A percentile compares a stretch with the other conserved stretches of the same genome.
Conservation (phyloP, 2,797 vertebrate species). For the Pantherophis vulpinus region DNA sequence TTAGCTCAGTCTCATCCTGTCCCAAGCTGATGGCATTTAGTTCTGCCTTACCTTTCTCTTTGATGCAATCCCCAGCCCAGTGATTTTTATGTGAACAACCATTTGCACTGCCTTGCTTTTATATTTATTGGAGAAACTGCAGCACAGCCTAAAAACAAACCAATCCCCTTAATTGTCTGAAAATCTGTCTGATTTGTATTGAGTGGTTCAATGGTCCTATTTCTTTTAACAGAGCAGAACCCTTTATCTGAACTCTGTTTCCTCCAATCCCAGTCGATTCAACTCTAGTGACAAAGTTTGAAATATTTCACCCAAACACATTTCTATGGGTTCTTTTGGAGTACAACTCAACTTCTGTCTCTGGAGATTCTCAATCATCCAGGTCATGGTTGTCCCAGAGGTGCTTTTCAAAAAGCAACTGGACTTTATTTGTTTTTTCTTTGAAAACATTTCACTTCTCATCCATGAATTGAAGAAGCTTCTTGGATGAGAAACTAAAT, state of each 20-base stretch:
- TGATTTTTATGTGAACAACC: constrained; percentile 65
- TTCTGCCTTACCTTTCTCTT: constrained; percentile 66
- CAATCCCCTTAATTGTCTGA: background rate
- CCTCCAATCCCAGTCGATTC: background rate
- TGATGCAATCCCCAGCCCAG: constrained; percentile 66
- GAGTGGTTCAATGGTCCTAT: background rate
- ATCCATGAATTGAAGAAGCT: background rate
- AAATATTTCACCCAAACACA: background rate
- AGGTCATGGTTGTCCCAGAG: background rate
- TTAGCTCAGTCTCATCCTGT: constrained; percentile 62
- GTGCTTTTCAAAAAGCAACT: background rate
- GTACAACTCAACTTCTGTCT: background rate
- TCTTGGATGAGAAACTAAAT: background rate
- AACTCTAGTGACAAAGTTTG: background rate
- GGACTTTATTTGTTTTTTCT: background rate
- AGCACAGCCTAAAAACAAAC: background rate
- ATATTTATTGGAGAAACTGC: background rate
- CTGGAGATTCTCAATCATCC: background rate
- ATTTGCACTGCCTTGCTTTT: constrained; percentile 50
- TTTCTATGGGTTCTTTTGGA: background rate
- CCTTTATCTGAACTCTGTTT: background rate
- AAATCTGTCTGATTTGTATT: background rate
- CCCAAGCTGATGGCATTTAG: constrained; percentile 70
- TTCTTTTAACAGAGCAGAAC: background rate
- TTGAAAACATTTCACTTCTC: background rate